A percentile compares a stretch with the other conserved stretches of the same genome.
These are phyloP conservation scores for Hypercompe scribonia DNA, from an alignment of 2,888 invertebrate genomes.

Conservation along the genomic window DNA sequence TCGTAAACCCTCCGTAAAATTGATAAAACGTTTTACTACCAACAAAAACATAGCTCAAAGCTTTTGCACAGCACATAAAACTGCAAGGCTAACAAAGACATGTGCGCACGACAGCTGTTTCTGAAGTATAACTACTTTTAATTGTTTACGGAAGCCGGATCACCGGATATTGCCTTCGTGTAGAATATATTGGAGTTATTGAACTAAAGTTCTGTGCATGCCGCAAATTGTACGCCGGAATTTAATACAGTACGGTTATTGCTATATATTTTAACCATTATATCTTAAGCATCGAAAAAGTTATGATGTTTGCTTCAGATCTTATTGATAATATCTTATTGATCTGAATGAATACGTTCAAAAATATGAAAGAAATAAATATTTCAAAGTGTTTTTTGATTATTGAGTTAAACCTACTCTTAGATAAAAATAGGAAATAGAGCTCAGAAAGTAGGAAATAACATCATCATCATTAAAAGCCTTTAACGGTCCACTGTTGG, in stretches of 20 bases:
- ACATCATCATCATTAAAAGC: too few species aligned
- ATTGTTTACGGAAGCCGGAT: constrained; percentile 30
- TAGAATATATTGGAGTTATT: constrained; percentile 23
- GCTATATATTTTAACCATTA: not conserved
- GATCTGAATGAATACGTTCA: not conserved
- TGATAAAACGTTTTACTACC: not conserved
- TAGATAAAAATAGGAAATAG: too few species aligned
- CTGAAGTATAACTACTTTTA: constrained; percentile 28
- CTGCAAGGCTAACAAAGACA: constrained; percentile 23
- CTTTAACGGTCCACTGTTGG: too few species aligned
- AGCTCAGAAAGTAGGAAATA: too few species aligned
- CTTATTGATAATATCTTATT: not conserved
- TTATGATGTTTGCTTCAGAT: too few species aligned
- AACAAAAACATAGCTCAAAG: not conserved
- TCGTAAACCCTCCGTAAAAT: not conserved
- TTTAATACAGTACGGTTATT: not conserved
- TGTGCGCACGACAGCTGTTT: constrained; percentile 51
- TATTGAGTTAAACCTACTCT: too few species aligned
- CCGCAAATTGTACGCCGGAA: constrained; percentile 1
- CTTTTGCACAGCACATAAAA: constrained; percentile 6
- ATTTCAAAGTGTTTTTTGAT: too few species aligned
- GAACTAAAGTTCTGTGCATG: constrained; percentile 1
- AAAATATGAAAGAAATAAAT: not conserved
- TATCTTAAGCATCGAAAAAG: not conserved
- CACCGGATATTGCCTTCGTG: constrained; percentile 45